Percentiles rank a stretch among this genome's conserved stretches.
Evolutionary conservation across 1,140 invertebrate genomes (phyloP).

Genomic region (Ctenoplectra terminalis): DNA sequence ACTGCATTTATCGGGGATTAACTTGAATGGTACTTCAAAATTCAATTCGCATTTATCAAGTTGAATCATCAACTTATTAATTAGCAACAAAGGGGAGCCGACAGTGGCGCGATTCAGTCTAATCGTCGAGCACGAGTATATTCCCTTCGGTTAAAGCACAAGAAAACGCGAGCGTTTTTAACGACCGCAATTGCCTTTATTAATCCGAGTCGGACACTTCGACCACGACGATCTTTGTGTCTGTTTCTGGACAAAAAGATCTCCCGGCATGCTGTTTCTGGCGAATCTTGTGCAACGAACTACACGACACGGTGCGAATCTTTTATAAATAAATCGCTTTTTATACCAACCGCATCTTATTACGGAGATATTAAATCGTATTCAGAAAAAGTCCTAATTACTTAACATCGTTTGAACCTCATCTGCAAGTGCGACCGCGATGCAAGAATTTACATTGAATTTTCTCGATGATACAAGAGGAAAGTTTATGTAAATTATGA

Average conservation of each 20-base stretch:
- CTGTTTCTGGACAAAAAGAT: conserved; percentile 10
- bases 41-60: conserved; percentile 15
- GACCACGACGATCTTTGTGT: not conserved
- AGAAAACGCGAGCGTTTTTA: conserved; percentile 17
- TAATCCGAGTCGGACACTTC: conserved; percentile 30
- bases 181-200: conserved; percentile 46
- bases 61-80: conserved; percentile 1
- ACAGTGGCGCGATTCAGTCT: not conserved
- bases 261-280: not conserved
- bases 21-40: not conserved
- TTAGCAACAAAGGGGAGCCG: conserved; percentile 28
- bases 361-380: not conserved
- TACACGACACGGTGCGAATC: not conserved
- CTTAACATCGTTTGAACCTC: not conserved
- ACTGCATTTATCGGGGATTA: conserved; percentile 7
- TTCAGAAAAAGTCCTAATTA: not conserved
- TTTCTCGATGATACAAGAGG: not conserved
- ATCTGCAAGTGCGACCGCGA: not conserved
- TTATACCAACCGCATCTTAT: not conserved
- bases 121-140: conserved; percentile 3
- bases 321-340: not conserved
- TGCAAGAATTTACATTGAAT: not conserved
- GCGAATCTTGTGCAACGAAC: not conserved
- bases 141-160: not conserved
- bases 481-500: not conserved